Evolutionary conservation across 2,113 vertebrate species (phyloP).

Genomic region (Thalassoma bifasciatum): DNA sequence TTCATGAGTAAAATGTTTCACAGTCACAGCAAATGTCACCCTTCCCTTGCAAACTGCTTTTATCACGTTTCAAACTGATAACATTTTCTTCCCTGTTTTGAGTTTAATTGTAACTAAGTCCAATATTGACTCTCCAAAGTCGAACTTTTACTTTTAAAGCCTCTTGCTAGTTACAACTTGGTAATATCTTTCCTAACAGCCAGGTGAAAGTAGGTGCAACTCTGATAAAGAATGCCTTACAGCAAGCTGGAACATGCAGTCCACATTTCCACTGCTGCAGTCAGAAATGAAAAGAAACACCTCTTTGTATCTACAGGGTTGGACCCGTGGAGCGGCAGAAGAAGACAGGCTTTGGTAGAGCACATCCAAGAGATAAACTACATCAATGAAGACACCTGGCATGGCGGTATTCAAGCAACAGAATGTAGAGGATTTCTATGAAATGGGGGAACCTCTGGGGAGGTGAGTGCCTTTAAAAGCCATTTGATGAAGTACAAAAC

Average conservation of each 20-base stretch:
- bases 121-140: constrained; percentile 14
- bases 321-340: constrained; percentile 20
- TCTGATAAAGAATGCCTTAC: constrained; percentile 55
- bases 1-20: constrained; percentile 48
- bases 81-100: neutral
- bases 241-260: constrained; percentile 70
- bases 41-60: constrained; percentile 63
- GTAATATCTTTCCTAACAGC: neutral
- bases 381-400: constrained; percentile 87
- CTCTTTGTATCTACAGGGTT: constrained; percentile 53
- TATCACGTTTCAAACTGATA: neutral
- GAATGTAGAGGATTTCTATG: constrained; percentile 93
- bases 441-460: constrained; percentile 91
- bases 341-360: constrained; percentile 14
- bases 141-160: neutral
- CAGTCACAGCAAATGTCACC: constrained; percentile 14
- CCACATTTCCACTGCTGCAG: constrained; percentile 27
- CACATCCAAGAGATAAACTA: constrained; percentile 46
- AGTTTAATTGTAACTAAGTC: neutral
- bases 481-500: neutral
- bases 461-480: constrained; percentile 83
- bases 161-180: neutral
- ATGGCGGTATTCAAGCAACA: constrained; percentile 97
- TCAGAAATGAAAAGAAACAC: constrained; percentile 28
- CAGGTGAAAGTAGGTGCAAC: constrained; percentile 42